Evolutionary conservation across 2,113 vertebrate genomes (phyloP).

Genomic region (Epinephelus cyanopodus): DNA sequence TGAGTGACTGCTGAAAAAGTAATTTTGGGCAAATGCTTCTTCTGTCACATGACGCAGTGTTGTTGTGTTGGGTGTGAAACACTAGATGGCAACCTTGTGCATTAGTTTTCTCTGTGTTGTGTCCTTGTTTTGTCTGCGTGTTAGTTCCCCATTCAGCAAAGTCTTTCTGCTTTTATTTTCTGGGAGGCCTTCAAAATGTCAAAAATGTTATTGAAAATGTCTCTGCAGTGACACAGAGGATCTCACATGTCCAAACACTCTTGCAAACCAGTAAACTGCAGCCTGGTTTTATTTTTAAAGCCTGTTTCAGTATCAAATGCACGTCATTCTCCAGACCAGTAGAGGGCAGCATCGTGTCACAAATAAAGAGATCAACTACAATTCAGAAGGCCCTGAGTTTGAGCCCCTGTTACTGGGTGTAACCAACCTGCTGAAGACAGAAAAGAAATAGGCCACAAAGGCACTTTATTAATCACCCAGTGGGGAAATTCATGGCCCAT

Average conservation of each 20-base stretch:
- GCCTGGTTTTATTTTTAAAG: neutral
- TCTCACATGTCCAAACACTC: neutral
- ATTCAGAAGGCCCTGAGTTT: neutral
- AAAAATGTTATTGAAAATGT: neutral
- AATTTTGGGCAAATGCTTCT: neutral
- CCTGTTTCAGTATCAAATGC: neutral
- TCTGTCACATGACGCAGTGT: neutral
- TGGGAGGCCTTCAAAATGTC: neutral
- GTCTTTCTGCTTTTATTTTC: neutral
- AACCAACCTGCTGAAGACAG: too few relatives aligned
- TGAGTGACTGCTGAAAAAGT: slow-evolving; percentile 6
- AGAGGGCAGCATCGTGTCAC: slow-evolving; percentile 47
- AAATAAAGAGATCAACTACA: neutral
- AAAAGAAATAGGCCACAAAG: too few relatives aligned
- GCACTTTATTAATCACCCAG: too few relatives aligned
- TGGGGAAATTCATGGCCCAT: too few relatives aligned
- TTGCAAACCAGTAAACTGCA: neutral
- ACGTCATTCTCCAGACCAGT: slow-evolving; percentile 1
- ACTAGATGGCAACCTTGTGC: slow-evolving; percentile 25
- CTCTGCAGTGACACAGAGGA: neutral
- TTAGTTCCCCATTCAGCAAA: neutral
- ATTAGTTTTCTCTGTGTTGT: neutral
- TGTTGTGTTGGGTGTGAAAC: slow-evolving; percentile 7
- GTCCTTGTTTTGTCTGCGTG: neutral
- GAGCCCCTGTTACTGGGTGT: neutral